phyloP scores from a whole-genome alignment of 2,888 invertebrate species.

The Zhuqinia jingwanae region DNA sequence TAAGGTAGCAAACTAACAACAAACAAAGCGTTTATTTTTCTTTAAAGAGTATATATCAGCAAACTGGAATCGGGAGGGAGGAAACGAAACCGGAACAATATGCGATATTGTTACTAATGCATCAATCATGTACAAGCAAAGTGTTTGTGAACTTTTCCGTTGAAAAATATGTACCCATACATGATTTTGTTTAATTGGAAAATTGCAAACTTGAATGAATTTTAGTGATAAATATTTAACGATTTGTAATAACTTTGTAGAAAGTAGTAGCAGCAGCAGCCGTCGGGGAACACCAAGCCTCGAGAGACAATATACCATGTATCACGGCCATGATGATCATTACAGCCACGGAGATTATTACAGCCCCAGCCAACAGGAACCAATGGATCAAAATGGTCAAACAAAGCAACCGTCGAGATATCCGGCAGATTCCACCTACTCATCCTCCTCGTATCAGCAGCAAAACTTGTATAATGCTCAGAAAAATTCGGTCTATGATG shows the following conservation, averaged over 20 bases:
- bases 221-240: not conserved
- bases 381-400: slow-evolving; percentile 36
- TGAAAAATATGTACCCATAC: too few relatives aligned
- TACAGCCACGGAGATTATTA: slow-evolving; percentile 77
- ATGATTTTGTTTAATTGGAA: not conserved
- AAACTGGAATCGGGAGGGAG: not conserved
- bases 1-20: not conserved
- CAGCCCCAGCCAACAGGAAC: slow-evolving; percentile 60
- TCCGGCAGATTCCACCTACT: slow-evolving; percentile 46
- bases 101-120: not conserved
- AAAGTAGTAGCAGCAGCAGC: slow-evolving; percentile 74
- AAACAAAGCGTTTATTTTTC: slow-evolving; percentile 5
- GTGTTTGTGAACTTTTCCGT: too few relatives aligned
- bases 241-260: slow-evolving; percentile 61
- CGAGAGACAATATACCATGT: slow-evolving; percentile 90
- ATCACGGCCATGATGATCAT: slow-evolving; percentile 87
- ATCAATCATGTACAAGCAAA: not conserved
- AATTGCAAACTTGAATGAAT: not conserved
- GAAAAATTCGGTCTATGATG: slow-evolving; percentile 78
- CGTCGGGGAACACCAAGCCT: slow-evolving; percentile 84
- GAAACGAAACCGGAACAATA: not conserved
- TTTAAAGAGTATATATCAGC: not conserved
- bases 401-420: slow-evolving; percentile 41
- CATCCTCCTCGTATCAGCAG: slow-evolving; percentile 73
- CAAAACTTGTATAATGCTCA: slow-evolving; percentile 74